Base-by-base conservation (phyloP, 2,888 invertebrate genomes). In the Xylocampa areola region DNA sequence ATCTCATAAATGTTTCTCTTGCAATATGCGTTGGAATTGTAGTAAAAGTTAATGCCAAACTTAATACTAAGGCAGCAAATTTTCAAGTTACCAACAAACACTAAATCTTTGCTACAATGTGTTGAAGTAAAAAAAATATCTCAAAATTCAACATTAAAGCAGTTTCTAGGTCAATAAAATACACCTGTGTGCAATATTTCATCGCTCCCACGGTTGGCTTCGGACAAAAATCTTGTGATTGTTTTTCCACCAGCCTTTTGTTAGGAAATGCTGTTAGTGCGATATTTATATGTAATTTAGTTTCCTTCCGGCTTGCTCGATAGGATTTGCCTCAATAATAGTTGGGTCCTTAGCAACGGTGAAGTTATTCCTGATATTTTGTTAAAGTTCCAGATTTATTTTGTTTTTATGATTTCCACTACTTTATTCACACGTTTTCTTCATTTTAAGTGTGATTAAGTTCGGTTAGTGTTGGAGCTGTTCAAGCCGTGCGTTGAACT, bases 111-210 rank as follows among this genome's bases (percentile, higher is more conserved):
- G 33, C 58, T 37, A 47, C 30, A 57, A 40, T 29, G 30, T 58
- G 57, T 60, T 47, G 21, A 54, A 62, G 50, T 44, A 52, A 58
- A 61, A 36, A 69, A 64, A 64, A n/a, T n/a, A n/a, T n/a, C 45
- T 58, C 10, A 40, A 65, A 70, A 59, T 64, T 65, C 39, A 19
- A 61, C 65, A 60, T 58, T 68, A 44, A 50, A 73, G 47, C 68
- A 60, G 48, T 73, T 75, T 58, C 57, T 69, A 44, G 50, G 61
- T 66, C 65, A 66, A 70, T 75, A 73, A 71, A 73, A 35, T 52
- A 70, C 76, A 75, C 74, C 74, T 75, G 74, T 37, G 43, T 19
- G 48, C 63, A 17, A 70, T 75, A 73, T 64, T 68, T 75, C 54
- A 75, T 39, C 29, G 47, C 41, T 59, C 32, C 50, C 37, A 54